Evolutionary conservation across 1,140 invertebrate species (phyloP).

Genomic region (Proales similis): DNA sequence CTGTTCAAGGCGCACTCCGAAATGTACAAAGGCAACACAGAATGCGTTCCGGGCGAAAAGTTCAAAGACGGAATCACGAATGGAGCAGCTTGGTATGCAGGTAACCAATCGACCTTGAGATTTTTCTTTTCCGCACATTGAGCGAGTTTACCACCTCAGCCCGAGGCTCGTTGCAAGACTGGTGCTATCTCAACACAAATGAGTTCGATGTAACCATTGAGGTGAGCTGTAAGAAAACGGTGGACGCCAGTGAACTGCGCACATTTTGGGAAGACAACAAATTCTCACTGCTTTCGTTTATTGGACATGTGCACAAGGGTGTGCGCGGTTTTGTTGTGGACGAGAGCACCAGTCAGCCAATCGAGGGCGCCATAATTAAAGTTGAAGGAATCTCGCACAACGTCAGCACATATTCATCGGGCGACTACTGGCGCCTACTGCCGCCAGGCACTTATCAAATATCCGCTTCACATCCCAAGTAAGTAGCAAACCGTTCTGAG

Average conservation of each 20-base stretch:
- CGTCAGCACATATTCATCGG: neutral
- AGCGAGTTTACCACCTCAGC: too few relatives aligned
- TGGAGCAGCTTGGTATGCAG: conserved; percentile 31
- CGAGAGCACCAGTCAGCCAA: neutral
- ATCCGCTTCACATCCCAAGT: neutral
- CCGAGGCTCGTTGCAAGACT: conserved; percentile 85
- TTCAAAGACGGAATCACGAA: conserved; percentile 34
- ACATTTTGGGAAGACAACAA: conserved; percentile 93
- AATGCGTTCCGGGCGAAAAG: neutral
- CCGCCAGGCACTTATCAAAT: conserved; percentile 17
- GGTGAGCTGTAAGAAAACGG: conserved; percentile 92
- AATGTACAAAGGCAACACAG: neutral
- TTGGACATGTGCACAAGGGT: conserved; percentile 49
- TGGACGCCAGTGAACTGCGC: conserved; percentile 61
- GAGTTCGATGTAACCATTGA: conserved; percentile 97
- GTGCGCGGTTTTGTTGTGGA: conserved; percentile 24
- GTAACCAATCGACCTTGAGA: neutral
- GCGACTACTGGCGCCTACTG: conserved; percentile 34
- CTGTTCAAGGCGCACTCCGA: conserved; percentile 12
- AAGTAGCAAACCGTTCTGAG: neutral
- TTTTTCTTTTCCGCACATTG: neutral
- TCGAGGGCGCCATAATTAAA: conserved; percentile 13
- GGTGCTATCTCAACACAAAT: conserved; percentile 91
- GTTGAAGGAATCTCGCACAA: conserved; percentile 18
- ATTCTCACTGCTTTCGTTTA: conserved; percentile 70